Base-by-base conservation (phyloP, 2,797 vertebrate species). In the Leptoclinus maculatus region DNA sequence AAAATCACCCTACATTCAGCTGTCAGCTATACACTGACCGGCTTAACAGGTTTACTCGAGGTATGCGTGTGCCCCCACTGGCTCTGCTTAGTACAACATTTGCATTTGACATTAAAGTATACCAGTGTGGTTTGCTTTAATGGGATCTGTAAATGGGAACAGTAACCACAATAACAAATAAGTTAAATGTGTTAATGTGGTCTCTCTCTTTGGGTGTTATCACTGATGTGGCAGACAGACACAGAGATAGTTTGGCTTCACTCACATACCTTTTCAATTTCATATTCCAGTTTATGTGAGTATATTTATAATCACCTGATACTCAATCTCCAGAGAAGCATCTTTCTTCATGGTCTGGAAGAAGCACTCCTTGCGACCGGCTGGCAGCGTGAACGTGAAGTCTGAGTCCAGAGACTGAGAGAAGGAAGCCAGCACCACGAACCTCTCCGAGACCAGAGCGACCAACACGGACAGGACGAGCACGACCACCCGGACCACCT, bases 291-390 rank as follows among this genome's bases (percentile, higher is more conserved):
- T 62, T 25, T 2, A 60, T 4, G 23, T 2, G 43, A 54, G 23
- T 11, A 7, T 58, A 51, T 43, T 0, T 63, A 51, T 68, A 36
- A 14, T 76, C 25, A 99, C 98, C 95, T 99, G 98, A 85, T 99
- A 99, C 91, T 99, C 98, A 78, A 99, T 97, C 90, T 99, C 98
- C 93, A 99, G 89, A 0, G 97, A 97, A 72, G 96, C 98, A 60
- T 97, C 97, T 74, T 90, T 96, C 91, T 94, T 97, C 97, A 98
- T 98, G 68, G 96, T 96, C 92, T 99, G 98, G 93, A 93, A 99
- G 92, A 99, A 99, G 83, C 98, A 99, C 86, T 99, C 97, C 88
- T 93, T 97, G 21, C 90, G 96, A 21, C 98, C 98, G 1, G 98
- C 95, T n/a, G 97, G 95, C 1, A 99, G 91, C 47, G 96, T 97